Percentiles rank a stretch among this genome's conserved stretches.
These are phyloP conservation scores for Lytechinus variegatus DNA, from an alignment of 35 echinoderm and acorn worm genomes.

Conservation along the genomic window DNA sequence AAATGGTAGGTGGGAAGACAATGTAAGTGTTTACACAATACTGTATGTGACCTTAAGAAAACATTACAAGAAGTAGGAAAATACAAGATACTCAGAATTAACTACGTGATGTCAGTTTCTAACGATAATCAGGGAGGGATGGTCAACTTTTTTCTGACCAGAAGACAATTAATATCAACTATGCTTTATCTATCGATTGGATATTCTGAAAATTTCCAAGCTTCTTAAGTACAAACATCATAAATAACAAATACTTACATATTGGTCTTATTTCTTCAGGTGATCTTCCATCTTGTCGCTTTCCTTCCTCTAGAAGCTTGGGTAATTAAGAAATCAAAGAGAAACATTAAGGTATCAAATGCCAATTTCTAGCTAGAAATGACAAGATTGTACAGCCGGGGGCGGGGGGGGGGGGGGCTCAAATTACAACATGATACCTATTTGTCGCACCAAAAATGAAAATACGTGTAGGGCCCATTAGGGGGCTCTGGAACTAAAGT, in stretches of 20 bases:
- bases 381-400: no score
- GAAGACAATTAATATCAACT: no score
- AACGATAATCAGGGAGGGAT: background rate
- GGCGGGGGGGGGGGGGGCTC: no score
- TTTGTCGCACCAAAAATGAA: no score
- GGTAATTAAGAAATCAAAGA: background rate
- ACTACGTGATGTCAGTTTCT: background rate
- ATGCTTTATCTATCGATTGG: background rate
- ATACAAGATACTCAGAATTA: background rate
- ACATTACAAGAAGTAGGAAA: background rate
- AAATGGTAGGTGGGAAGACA: no score
- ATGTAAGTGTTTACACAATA: no score
- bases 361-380: no score
- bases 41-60: background rate
- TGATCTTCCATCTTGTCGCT: constrained; percentile 56
- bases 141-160: no score
- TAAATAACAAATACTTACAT: constrained; percentile 30
- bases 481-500: no score
- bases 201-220: background rate
- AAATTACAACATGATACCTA: no score
- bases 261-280: constrained; percentile 60
- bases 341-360: no score
- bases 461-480: no score
- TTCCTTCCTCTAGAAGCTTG: constrained; percentile 50
- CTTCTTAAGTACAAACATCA: background rate